These are phyloP conservation scores for Drosophila flavopinicola DNA, from an alignment of 2,888 invertebrate genomes.

Conservation along the genomic window DNA sequence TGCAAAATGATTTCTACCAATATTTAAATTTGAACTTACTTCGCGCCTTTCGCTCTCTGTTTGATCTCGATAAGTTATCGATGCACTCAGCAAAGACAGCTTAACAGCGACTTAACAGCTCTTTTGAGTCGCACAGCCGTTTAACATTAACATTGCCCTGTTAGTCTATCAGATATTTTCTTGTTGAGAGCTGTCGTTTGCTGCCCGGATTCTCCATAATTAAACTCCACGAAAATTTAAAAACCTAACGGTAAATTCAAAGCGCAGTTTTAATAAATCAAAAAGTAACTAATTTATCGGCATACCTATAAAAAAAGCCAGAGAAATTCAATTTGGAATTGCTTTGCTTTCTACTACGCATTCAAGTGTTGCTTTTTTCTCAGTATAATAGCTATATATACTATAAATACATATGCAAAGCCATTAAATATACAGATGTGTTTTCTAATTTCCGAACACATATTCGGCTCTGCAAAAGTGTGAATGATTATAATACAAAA, in stretches of 20 bases:
- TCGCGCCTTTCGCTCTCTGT: neutral
- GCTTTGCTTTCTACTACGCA: neutral
- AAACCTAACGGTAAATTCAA: constrained; percentile 28
- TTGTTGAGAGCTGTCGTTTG: constrained; percentile 11
- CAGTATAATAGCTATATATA: constrained; percentile 1
- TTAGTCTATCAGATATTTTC: constrained; percentile 31
- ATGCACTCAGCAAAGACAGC: neutral
- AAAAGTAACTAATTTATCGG: neutral
- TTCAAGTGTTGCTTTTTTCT: neutral
- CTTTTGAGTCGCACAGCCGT: constrained; percentile 1
- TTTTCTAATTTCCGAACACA: constrained; percentile 4
- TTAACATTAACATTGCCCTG: constrained; percentile 3
- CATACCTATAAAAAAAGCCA: neutral
- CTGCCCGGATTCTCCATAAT: neutral
- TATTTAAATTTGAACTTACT: neutral
- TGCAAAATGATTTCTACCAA: neutral
- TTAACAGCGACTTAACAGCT: constrained; percentile 18
- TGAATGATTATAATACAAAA: constrained; percentile 1
- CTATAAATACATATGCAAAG: constrained; percentile 12
- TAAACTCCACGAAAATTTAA: constrained; percentile 12
- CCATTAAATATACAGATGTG: constrained; percentile 22
- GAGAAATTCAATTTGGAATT: neutral
- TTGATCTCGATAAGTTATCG: constrained; percentile 34
- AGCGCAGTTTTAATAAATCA: neutral
- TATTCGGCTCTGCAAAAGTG: neutral